These are phyloP conservation scores for Sandelia bainsii DNA, from an alignment of 2,797 vertebrate species.

Conservation along the genomic window DNA sequence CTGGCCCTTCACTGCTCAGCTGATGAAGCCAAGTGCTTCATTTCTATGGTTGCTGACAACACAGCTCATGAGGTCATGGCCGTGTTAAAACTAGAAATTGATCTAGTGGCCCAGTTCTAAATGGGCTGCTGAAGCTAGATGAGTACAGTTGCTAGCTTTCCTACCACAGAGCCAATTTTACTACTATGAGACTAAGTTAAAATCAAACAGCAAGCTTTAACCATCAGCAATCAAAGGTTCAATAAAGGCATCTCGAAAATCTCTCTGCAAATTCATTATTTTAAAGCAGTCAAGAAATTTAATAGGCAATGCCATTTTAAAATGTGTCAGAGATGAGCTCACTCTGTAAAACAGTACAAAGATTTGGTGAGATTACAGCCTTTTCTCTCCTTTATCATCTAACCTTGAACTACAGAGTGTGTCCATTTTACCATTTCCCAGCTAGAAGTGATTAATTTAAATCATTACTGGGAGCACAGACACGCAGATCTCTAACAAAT, in stretches of 20 bases:
- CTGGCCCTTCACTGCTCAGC: constrained; percentile 49
- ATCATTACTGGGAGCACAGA: background rate
- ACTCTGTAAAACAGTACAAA: background rate
- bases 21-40: constrained; percentile 32
- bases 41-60: constrained; percentile 47
- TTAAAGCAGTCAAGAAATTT: background rate
- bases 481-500: background rate
- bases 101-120: constrained; percentile 18
- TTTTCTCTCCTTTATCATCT: background rate
- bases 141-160: background rate
- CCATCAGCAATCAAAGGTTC: background rate
- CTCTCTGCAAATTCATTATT: background rate
- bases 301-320: background rate
- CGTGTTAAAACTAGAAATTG: constrained; percentile 25
- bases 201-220: background rate
- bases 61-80: constrained; percentile 29
- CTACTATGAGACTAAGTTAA: background rate
- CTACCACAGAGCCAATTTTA: background rate
- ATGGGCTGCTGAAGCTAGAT: background rate
- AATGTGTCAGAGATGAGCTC: background rate
- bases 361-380: background rate
- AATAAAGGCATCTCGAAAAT: background rate
- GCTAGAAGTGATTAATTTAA: background rate
- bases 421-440: background rate
- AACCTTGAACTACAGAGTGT: background rate